A percentile compares a stretch with the other conserved stretches of the same genome.
Evolutionary conservation across 2,113 vertebrate genomes (phyloP).

Genomic region (Lophius piscatorius): DNA sequence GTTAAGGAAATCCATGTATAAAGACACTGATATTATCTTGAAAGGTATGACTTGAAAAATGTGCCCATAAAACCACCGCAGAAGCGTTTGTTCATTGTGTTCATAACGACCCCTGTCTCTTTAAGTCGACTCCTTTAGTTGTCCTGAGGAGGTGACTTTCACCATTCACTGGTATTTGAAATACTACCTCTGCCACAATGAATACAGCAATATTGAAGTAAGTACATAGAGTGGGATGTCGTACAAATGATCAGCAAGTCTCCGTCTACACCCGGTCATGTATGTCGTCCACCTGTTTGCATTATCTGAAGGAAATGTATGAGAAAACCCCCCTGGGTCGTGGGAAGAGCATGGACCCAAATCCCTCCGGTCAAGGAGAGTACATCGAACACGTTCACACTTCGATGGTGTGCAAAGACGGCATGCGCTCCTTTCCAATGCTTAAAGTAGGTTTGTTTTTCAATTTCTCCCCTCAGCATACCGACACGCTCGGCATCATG

Average conservation of each 20-base stretch:
- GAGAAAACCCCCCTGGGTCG: slow-evolving; percentile 61
- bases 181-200: slow-evolving; percentile 86
- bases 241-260: background rate
- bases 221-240: slow-evolving; percentile 52
- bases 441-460: slow-evolving; percentile 75
- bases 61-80: background rate
- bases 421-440: slow-evolving; percentile 72
- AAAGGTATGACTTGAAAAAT: slow-evolving; percentile 75
- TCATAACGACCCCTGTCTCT: slow-evolving; percentile 2
- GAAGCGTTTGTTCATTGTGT: background rate
- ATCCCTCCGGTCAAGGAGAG: slow-evolving; percentile 73
- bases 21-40: slow-evolving; percentile 83
- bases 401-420: slow-evolving; percentile 70
- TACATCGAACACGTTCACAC: slow-evolving; percentile 78
- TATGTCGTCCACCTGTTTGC: background rate
- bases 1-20: slow-evolving; percentile 87
- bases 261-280: background rate
- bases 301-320: slow-evolving; percentile 79
- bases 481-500: background rate
- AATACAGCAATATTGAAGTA: slow-evolving; percentile 84
- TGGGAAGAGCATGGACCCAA: slow-evolving; percentile 72
- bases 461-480: background rate
- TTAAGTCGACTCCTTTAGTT: slow-evolving; percentile 80
- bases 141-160: slow-evolving; percentile 77
- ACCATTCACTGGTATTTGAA: slow-evolving; percentile 85